Evolutionary conservation across 2,113 vertebrate genomes (phyloP), one percentile per base, ranked within the genome.

Genomic region (Oreotrochilus melanogaster): DNA sequence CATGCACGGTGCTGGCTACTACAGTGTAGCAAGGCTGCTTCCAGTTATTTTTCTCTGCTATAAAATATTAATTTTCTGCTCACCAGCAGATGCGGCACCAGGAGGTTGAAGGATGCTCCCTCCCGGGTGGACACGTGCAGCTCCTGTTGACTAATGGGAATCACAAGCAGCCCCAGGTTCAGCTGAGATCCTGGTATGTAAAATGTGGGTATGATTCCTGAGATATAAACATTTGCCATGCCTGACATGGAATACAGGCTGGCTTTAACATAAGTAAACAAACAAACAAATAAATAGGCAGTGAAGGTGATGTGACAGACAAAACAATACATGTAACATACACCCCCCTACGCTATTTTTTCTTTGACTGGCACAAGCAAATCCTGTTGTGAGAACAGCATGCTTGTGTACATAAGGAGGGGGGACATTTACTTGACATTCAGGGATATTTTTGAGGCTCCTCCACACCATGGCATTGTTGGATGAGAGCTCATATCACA

Each of bases 51-150:
- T 57, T 86, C 53, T 60, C 31, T 19, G 82, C 86, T 10, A 73
- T 47, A 61, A 92, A 96, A 94, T 19, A 48, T 50, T 78, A 28
- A 76, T 97, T 92, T 91, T 69, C 78, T 62, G 86, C 92, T 81
- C 2, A 2, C 91, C 50, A 72, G 62, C 79, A 82, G 93, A 66
- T 27, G 18, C 22, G 6, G 58, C 50, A 78, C 42, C 75, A 66
- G 89, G 56, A 93, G 92, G 83, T 79, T 50, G 56, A 79, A 60
- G 33, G 70, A 51, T 1, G 2, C 43, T 45, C n/a, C 43, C n/a
- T 76, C 70, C 80, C 1, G 3, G 57, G 51, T 58, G 45, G 84
- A 78, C 58, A 30, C 4, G 37, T 61, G 76, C 62, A 61, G 78
- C 85, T 92, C 56, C 72, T 22, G 30, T 58, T 62, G 31, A 58